Conservation (phyloP, 1,140 invertebrate species). For the Tigriopus japonicus region DNA sequence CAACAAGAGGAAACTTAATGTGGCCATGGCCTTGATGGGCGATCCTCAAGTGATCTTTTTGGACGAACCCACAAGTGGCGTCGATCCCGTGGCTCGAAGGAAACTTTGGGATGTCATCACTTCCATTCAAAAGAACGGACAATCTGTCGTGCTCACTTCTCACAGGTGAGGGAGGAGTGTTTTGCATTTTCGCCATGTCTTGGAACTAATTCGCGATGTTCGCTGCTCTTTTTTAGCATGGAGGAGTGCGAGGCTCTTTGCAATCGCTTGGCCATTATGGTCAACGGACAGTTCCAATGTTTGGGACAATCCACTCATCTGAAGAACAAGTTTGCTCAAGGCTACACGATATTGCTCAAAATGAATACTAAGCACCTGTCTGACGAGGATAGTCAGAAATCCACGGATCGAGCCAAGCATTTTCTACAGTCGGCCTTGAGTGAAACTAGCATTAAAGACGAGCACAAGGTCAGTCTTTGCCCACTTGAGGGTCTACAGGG, state of each 20-base stretch:
- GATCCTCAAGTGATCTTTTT: slow-evolving; percentile 56
- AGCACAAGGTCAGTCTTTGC: slow-evolving; percentile 18
- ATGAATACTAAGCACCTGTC: slow-evolving; percentile 25
- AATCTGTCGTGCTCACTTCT: slow-evolving; percentile 21
- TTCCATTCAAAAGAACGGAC: slow-evolving; percentile 16
- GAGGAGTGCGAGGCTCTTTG: slow-evolving; percentile 26
- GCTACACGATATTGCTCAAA: slow-evolving; percentile 37
- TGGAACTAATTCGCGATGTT: too few species aligned
- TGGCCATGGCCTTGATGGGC: slow-evolving; percentile 55
- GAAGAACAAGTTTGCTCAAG: slow-evolving; percentile 53
- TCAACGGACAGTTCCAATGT: slow-evolving; percentile 32
- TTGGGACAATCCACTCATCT: slow-evolving; percentile 41
- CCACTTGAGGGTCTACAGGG: too few species aligned
- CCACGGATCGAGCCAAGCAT: slow-evolving; percentile 22
- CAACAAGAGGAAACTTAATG: slow-evolving; percentile 65
- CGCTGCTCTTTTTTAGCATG: slow-evolving; percentile 17
- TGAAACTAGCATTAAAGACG: slow-evolving; percentile 26
- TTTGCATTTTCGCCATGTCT: too few species aligned
- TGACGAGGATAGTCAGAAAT: slow-evolving; percentile 25
- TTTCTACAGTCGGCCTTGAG: slow-evolving; percentile 24
- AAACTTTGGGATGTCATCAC: slow-evolving; percentile 31
- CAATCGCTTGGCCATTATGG: slow-evolving; percentile 27
- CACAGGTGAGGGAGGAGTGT: slow-evolving; percentile 9
- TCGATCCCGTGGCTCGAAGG: slow-evolving; percentile 35
- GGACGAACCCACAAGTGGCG: slow-evolving; percentile 30